Conservation (phyloP, 1,140 invertebrate genomes). For the honey bee (Apis mellifera) region Amel_HAv3.1 CM009940.2:8201001-8201500, state of each 20-base stretch:
- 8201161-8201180: not conserved
- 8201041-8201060: no score
- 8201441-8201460: not conserved
- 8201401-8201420: not conserved
- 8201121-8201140: constrained; percentile 15
- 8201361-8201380: constrained; percentile 74
- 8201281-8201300: constrained; percentile 56
- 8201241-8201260: constrained; percentile 76
- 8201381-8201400: constrained; percentile 44
- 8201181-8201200: not conserved
- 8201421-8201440: not conserved
- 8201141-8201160: not conserved
- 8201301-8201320: constrained; percentile 76
- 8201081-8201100: not conserved
- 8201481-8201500: constrained; percentile 57
- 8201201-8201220: not conserved
- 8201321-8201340: constrained; percentile 70
- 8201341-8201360: constrained; percentile 73
- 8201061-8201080: no score
- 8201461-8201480: no score
- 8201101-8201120: not conserved
- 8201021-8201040: no score
- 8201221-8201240: constrained; percentile 62
- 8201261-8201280: constrained; percentile 43
- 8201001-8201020: not conserved